phyloP scores from a whole-genome alignment of 2,797 vertebrate species.

The Eulemur mongoz region DNA sequence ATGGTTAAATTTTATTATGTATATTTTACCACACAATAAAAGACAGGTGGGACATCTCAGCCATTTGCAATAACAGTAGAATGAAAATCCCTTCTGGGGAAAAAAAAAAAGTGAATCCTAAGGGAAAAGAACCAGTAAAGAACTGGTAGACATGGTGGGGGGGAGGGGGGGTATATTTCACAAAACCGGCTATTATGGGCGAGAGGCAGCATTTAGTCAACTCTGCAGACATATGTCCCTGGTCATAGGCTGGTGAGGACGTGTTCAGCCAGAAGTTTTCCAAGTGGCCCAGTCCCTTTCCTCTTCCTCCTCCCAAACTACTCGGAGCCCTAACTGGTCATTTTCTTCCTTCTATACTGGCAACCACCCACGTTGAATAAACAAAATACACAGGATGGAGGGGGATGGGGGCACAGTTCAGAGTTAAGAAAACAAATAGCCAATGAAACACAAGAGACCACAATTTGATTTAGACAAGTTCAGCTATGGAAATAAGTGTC shows the following conservation, averaged over 20 bases:
- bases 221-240: too few relatives aligned
- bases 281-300: background rate
- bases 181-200: background rate
- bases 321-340: slow-evolving; percentile 63
- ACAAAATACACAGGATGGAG: slow-evolving; percentile 52
- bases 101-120: background rate
- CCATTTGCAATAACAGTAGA: background rate
- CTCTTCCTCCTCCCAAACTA: slow-evolving; percentile 16
- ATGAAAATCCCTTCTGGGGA: background rate
- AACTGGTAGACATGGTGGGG: background rate
- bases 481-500: slow-evolving; percentile 72
- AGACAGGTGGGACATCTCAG: background rate
- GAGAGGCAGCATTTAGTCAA: background rate
- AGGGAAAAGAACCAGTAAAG: background rate
- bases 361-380: slow-evolving; percentile 61
- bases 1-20: background rate
- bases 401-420: slow-evolving; percentile 31
- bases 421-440: slow-evolving; percentile 74
- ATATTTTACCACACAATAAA: background rate
- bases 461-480: slow-evolving; percentile 61
- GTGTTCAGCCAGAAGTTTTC: background rate
- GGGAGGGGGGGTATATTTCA: background rate
- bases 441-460: slow-evolving; percentile 61
- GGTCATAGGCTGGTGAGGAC: background rate
- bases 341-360: slow-evolving; percentile 75